Evolutionary conservation across 2,888 invertebrate species (phyloP), one percentile per base, ranked within the genome.

Genomic region (Muscina levida): DNA sequence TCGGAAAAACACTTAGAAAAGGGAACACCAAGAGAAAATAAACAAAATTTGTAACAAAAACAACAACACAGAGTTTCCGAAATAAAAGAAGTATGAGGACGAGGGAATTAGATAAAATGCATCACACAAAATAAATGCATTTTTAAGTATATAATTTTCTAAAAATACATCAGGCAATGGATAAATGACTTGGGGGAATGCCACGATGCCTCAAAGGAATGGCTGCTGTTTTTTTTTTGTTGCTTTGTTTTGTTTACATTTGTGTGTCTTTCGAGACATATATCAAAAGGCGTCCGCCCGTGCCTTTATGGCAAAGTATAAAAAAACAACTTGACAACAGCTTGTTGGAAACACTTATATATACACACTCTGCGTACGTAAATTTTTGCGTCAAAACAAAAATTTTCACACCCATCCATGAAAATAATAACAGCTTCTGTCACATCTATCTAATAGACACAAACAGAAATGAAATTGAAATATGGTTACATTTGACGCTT

Each of bases 81-180:
- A n/a, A n/a, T n/a, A n/a, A n/a, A n/a, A n/a, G n/a, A n/a, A n/a
- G n/a, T n/a, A n/a, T n/a, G n/a, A n/a, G n/a, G 19, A 3, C 10
- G 48, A 17, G 17, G 17, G n/a, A 48, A 48, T 4, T 11, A 56
- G 22, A n/a, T 17, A 19, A 62, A 62, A 42, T 62, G 22, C 62
- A 62, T 39, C 42, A 22, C 62, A 62, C 13, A 42, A 62, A 62
- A 62, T 62, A 62, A 62, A 62, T 62, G 39, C 62, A 62, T 62
- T 62, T 62, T 62, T 62, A 62, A 62, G 62, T 62, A 62, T 42
- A 42, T 11, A 19, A 62, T 39, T 62, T 19, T 62, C 62, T 62
- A 62, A 62, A 62, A 62, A 62, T 62, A 62, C n/a, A 3, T n/a
- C 57, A 57, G n/a, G 24, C 15, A 8, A 57, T 57, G 37, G 59